Conservation (phyloP, 2,113 vertebrate species). For the Silurus glanis region DNA sequence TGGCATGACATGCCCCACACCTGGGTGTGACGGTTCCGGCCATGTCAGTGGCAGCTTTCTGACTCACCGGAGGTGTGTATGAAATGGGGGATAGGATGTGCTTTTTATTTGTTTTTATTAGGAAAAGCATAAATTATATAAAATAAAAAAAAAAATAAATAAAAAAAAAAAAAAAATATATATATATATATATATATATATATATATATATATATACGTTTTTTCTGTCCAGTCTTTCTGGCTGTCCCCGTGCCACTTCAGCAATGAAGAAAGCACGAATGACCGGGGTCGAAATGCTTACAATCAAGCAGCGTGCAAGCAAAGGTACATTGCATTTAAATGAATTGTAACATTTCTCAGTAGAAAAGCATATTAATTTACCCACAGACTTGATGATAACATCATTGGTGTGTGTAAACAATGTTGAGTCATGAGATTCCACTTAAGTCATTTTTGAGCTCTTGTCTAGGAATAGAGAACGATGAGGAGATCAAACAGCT, state of each 20-base stretch:
- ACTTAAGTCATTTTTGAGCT: not conserved
- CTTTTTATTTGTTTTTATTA: too few relatives aligned
- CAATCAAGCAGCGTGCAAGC: slow-evolving; percentile 86
- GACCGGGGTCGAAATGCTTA: slow-evolving; percentile 96
- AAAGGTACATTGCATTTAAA: slow-evolving; percentile 76
- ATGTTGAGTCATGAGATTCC: slow-evolving; percentile 44
- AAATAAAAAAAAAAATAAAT: too few relatives aligned
- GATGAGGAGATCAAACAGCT: slow-evolving; percentile 98
- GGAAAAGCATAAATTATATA: not conserved
- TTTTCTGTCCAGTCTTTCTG: slow-evolving; percentile 83
- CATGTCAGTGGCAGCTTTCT: slow-evolving; percentile 99
- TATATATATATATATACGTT: not conserved
- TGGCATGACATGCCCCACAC: slow-evolving; percentile 97
- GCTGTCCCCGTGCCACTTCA: slow-evolving; percentile 95
- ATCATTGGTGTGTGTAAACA: slow-evolving; percentile 76
- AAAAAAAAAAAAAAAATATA: too few relatives aligned
- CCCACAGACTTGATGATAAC: not conserved
- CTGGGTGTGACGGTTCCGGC: slow-evolving; percentile 95
- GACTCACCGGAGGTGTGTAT: slow-evolving; percentile 92
- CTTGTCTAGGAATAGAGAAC: slow-evolving; percentile 88
- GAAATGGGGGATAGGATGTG: too few relatives aligned
- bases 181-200: not conserved
- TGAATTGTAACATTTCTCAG: not conserved
- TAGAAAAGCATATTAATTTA: not conserved
- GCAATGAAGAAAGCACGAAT: slow-evolving; percentile 99